Conservation (phyloP, 2,797 vertebrate genomes). For the Salarias fasciatus region DNA sequence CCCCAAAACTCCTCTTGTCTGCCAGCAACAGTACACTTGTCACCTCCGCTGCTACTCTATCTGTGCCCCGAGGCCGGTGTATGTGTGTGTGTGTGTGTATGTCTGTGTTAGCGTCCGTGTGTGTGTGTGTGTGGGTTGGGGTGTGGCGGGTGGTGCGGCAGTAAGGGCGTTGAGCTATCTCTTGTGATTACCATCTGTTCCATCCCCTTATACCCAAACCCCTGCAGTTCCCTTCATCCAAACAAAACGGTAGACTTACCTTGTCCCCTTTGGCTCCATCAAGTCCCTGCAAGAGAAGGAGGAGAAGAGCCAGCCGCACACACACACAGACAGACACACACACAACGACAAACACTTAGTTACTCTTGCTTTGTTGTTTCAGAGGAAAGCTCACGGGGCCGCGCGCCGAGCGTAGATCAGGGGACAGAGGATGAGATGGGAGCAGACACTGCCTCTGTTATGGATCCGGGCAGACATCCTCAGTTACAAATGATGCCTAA, state of each 20-base stretch:
- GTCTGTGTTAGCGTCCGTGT: constrained; percentile 4
- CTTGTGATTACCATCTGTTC: constrained; percentile 76
- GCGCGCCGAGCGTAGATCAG: constrained; percentile 70
- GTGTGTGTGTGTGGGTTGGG: constrained; percentile 13
- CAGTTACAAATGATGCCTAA: constrained; percentile 72
- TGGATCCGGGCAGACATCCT: constrained; percentile 72
- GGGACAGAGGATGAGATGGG: constrained; percentile 78
- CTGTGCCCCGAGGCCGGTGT: constrained; percentile 42
- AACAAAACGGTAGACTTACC: constrained; percentile 87
- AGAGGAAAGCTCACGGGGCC: constrained; percentile 69
- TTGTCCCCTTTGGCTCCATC: constrained; percentile 91
- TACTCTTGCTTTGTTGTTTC: constrained; percentile 75
- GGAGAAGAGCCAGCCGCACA: constrained; percentile 40
- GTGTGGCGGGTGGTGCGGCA: not conserved
- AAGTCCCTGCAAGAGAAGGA: constrained; percentile 84
- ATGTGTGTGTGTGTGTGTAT: not conserved
- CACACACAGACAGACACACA: constrained; percentile 53
- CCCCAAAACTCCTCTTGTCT: constrained; percentile 62
- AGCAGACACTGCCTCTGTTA: constrained; percentile 76
- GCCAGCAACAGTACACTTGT: constrained; percentile 69
- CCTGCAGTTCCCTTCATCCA: constrained; percentile 72
- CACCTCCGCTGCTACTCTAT: constrained; percentile 70
- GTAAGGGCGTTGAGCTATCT: constrained; percentile 60
- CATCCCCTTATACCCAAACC: constrained; percentile 66
- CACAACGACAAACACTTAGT: constrained; percentile 62